phyloP scores from a whole-genome alignment of 2,797 vertebrate genomes.

The Taeniopygia guttata region DNA sequence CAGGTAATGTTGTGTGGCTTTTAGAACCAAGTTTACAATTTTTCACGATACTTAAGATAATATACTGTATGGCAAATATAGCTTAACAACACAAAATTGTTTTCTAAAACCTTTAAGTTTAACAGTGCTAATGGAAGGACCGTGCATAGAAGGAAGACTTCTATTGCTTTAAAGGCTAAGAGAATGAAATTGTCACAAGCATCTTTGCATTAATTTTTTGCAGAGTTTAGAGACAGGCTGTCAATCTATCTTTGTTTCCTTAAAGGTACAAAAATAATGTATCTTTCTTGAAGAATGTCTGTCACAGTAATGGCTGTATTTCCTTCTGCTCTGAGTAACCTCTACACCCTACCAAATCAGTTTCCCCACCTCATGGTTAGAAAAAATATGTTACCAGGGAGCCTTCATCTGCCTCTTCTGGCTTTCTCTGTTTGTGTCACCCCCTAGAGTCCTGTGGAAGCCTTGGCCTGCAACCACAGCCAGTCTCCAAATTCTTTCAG shows the following conservation, averaged over 20 bases:
- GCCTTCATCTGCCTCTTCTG: background rate
- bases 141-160: background rate
- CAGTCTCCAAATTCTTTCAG: background rate
- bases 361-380: background rate
- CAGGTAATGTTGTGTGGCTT: constrained; percentile 70
- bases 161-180: background rate
- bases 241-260: background rate
- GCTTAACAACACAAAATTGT: background rate
- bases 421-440: background rate
- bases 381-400: background rate
- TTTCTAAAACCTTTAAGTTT: background rate
- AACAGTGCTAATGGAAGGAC: background rate
- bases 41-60: background rate
- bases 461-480: background rate
- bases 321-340: background rate
- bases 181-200: background rate
- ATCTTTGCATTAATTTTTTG: background rate
- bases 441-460: background rate
- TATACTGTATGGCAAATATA: background rate
- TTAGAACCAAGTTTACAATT: background rate
- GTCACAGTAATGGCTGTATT: background rate
- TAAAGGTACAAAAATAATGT: background rate
- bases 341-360: background rate
- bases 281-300: background rate
- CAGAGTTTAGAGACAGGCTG: background rate